A percentile compares a stretch with the other conserved stretches of the same genome.
Evolutionary conservation across 2,888 invertebrate genomes (phyloP).

Genomic region (Trichogramma evanescens): DNA sequence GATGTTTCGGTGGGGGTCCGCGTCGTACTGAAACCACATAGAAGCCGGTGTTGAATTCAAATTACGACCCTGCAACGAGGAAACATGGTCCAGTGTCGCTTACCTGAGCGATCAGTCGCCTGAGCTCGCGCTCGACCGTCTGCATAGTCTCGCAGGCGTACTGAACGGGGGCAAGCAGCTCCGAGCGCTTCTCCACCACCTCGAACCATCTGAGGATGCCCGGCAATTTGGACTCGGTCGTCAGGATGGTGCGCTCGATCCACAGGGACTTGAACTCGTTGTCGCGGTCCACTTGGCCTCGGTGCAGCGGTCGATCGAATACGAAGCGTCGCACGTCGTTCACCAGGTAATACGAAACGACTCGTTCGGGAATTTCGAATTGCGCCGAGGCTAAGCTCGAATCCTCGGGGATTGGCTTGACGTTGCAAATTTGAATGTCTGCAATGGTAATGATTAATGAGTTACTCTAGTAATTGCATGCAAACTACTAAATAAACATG

Average conservation of each 20-base stretch:
- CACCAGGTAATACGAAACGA: conserved; percentile 82
- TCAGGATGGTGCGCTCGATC: conserved; percentile 85
- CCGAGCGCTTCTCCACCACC: conserved; percentile 66
- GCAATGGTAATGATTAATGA: conserved; percentile 11
- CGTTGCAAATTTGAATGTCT: conserved; percentile 92
- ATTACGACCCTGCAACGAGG: too few species aligned
- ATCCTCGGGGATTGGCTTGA: conserved; percentile 77
- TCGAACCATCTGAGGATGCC: conserved; percentile 93
- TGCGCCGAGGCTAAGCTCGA: conserved; percentile 52
- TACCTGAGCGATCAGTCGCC: conserved; percentile 60
- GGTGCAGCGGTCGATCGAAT: conserved; percentile 82
- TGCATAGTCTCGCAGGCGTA: conserved; percentile 93
- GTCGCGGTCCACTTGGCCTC: conserved; percentile 83
- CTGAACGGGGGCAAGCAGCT: conserved; percentile 74
- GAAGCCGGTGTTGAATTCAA: too few species aligned
- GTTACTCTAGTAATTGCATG: neutral
- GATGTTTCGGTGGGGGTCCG: conserved; percentile 74
- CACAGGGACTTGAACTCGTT: conserved; percentile 94
- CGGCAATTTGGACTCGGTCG: conserved; percentile 75
- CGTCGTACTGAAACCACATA: conserved; percentile 57
- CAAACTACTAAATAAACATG: neutral
- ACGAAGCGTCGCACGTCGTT: conserved; percentile 87
- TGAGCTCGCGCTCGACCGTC: conserved; percentile 78
- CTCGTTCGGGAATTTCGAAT: conserved; percentile 74
- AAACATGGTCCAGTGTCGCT: too few species aligned